Conservation (phyloP, 1,140 invertebrate genomes). For the Achroia grisella region DNA sequence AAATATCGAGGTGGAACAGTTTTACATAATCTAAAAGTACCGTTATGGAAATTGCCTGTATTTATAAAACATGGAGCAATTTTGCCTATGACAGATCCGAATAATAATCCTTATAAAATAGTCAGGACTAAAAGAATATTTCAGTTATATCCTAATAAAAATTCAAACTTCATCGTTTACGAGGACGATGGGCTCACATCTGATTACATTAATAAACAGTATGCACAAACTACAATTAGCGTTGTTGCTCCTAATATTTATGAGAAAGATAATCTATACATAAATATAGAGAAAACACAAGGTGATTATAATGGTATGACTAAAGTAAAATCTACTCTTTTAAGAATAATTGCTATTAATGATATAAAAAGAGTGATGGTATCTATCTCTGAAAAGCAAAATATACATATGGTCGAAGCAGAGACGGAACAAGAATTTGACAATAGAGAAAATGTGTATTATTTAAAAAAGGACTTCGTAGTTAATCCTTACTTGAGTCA, state of each 20-base stretch:
- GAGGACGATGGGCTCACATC: slow-evolving; percentile 56
- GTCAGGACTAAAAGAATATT: slow-evolving; percentile 42
- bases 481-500: slow-evolving; percentile 43
- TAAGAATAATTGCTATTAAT: slow-evolving; percentile 42
- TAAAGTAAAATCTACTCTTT: slow-evolving; percentile 35
- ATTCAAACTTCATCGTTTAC: slow-evolving; percentile 37
- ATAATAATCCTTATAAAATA: slow-evolving; percentile 54
- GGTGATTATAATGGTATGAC: slow-evolving; percentile 37
- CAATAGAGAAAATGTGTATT: slow-evolving; percentile 29
- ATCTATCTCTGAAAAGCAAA: slow-evolving; percentile 26
- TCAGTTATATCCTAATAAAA: slow-evolving; percentile 43
- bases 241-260: slow-evolving; percentile 31
- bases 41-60: slow-evolving; percentile 59
- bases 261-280: slow-evolving; percentile 27
- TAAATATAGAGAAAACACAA: slow-evolving; percentile 41
- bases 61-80: slow-evolving; percentile 60
- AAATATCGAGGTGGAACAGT: slow-evolving; percentile 58
- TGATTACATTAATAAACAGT: slow-evolving; percentile 36
- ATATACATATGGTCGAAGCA: slow-evolving; percentile 28
- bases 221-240: slow-evolving; percentile 36
- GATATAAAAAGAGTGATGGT: slow-evolving; percentile 27
- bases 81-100: slow-evolving; percentile 47
- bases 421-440: slow-evolving; percentile 32
- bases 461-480: slow-evolving; percentile 32
- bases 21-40: slow-evolving; percentile 39